phyloP scores from a whole-genome alignment of 2,888 invertebrate species.

The Rhagophthalmus giganteus region DNA sequence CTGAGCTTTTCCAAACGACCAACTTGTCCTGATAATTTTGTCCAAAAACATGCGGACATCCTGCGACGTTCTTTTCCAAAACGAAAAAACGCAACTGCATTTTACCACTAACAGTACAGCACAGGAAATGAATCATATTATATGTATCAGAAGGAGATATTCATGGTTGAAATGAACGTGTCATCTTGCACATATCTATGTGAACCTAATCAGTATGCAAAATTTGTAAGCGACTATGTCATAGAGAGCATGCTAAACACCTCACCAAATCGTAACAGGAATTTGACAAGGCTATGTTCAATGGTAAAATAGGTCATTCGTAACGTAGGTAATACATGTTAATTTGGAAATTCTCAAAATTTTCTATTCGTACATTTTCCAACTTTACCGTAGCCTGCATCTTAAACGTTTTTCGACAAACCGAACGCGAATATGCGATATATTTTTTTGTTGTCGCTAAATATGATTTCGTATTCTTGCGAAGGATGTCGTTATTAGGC shows the following conservation, averaged over 20 bases:
- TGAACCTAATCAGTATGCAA: slow-evolving; percentile 18
- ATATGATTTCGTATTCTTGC: too few species aligned
- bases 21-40: too few species aligned
- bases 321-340: not conserved
- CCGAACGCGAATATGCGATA: too few species aligned
- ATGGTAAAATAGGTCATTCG: not conserved
- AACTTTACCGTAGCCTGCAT: too few species aligned
- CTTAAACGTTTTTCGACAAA: too few species aligned
- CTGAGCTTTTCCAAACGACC: too few species aligned
- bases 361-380: too few species aligned
- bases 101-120: slow-evolving; percentile 1
- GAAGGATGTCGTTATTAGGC: not conserved
- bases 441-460: too few species aligned
- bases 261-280: slow-evolving; percentile 20
- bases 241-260: slow-evolving; percentile 15
- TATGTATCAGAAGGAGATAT: slow-evolving; percentile 9
- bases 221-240: slow-evolving; percentile 3
- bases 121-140: slow-evolving; percentile 21
- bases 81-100: not conserved
- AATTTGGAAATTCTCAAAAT: not conserved
- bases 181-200: slow-evolving; percentile 17
- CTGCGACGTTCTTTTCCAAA: too few species aligned
- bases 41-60: too few species aligned
- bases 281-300: slow-evolving; percentile 18
- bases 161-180: slow-evolving; percentile 11